Conservation (phyloP, 2,888 invertebrate genomes). For the Artemia sinica region DNA sequence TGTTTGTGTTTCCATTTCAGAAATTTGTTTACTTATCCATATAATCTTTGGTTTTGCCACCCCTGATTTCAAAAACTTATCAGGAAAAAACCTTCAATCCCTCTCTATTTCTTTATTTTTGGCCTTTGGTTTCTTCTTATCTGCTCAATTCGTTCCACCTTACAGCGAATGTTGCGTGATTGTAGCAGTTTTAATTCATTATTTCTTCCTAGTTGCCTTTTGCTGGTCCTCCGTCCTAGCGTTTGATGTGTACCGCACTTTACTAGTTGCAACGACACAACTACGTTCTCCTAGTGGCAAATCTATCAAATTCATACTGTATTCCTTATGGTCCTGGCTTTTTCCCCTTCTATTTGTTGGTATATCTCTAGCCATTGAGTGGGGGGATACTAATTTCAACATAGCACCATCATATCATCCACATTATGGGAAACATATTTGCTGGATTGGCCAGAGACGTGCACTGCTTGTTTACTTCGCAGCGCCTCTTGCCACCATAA, state of each 20-base stretch:
- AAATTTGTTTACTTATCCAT: slow-evolving; percentile 35
- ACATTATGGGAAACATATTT: slow-evolving; percentile 34
- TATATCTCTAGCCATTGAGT: slow-evolving; percentile 31
- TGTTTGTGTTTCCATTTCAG: slow-evolving; percentile 35
- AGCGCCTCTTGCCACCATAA: slow-evolving; percentile 34
- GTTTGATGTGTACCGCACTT: slow-evolving; percentile 36
- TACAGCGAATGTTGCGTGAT: slow-evolving; percentile 30
- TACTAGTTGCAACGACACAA: slow-evolving; percentile 34
- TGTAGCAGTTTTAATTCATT: slow-evolving; percentile 35
- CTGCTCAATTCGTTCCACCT: slow-evolving; percentile 30
- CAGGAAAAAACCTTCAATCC: slow-evolving; percentile 39
- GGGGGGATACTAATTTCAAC: slow-evolving; percentile 26
- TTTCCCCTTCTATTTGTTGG: slow-evolving; percentile 32
- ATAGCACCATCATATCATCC: slow-evolving; percentile 31
- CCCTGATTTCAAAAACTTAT: slow-evolving; percentile 36
- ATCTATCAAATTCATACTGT: slow-evolving; percentile 33
- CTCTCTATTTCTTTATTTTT: slow-evolving; percentile 35
- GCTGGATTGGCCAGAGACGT: slow-evolving; percentile 37
- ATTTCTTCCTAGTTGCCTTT: slow-evolving; percentile 38
- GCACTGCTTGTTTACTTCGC: slow-evolving; percentile 38
- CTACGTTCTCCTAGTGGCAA: slow-evolving; percentile 33
- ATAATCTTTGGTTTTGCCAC: slow-evolving; percentile 34
- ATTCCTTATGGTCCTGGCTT: slow-evolving; percentile 35
- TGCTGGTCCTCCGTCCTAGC: slow-evolving; percentile 40
- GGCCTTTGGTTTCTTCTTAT: slow-evolving; percentile 36